Percentiles rank a stretch among this genome's conserved stretches.
These are phyloP conservation scores for Brachirus orientalis DNA, from an alignment of 2,113 vertebrate species.

Conservation along the genomic window DNA sequence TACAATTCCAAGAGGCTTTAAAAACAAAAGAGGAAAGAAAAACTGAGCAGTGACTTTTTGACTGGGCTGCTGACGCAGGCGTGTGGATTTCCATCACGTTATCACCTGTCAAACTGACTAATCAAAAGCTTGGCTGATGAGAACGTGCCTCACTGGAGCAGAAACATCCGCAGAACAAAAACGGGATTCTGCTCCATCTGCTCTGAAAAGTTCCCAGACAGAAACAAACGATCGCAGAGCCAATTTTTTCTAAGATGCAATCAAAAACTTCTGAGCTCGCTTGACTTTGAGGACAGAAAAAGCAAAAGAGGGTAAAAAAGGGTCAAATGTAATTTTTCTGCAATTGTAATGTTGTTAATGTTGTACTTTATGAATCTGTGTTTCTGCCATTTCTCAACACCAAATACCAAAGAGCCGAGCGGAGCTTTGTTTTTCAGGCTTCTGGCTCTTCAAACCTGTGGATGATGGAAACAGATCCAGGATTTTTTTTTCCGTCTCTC, in stretches of 20 bases:
- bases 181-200: neutral
- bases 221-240: slow-evolving; percentile 40
- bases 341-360: slow-evolving; percentile 70
- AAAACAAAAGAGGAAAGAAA: slow-evolving; percentile 18
- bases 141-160: too few species aligned
- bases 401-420: slow-evolving; percentile 71
- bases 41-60: slow-evolving; percentile 41
- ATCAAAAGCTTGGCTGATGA: slow-evolving; percentile 43
- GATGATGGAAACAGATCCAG: too few species aligned
- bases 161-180: neutral
- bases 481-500: slow-evolving; percentile 36
- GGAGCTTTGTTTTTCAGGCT: slow-evolving; percentile 41
- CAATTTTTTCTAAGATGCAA: slow-evolving; percentile 45
- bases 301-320: slow-evolving; percentile 10
- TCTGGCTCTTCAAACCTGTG: slow-evolving; percentile 43
- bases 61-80: neutral
- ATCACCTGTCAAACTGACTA: slow-evolving; percentile 28
- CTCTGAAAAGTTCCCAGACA: slow-evolving; percentile 29
- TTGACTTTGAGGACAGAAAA: slow-evolving; percentile 38
- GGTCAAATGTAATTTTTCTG: slow-evolving; percentile 65
- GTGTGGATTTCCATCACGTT: slow-evolving; percentile 30
- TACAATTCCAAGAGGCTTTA: slow-evolving; percentile 54
- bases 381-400: slow-evolving; percentile 68
- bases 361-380: slow-evolving; percentile 72
- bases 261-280: slow-evolving; percentile 32